These are phyloP conservation scores for Quadriops clusia DNA, from an alignment of 2,888 invertebrate genomes.

Conservation along the genomic window DNA sequence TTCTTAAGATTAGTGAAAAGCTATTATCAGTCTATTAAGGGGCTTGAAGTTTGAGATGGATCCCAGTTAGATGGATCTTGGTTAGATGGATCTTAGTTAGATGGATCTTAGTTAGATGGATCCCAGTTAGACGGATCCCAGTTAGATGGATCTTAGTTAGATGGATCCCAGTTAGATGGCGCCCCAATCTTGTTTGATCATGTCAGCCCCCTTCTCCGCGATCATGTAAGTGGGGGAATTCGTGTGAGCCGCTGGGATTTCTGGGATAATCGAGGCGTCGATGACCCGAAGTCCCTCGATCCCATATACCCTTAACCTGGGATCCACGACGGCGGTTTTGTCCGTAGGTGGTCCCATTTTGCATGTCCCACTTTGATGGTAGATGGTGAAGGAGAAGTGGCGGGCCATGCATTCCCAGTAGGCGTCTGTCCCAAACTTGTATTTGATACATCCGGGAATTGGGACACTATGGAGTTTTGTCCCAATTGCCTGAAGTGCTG, in stretches of 20 bases:
- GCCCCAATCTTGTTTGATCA: constrained; percentile 53
- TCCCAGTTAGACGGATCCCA: too few species aligned
- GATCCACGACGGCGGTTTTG: constrained; percentile 51
- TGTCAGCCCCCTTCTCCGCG: constrained; percentile 64
- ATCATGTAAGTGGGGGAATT: constrained; percentile 72
- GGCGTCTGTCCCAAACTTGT: constrained; percentile 48
- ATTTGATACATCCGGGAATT: constrained; percentile 47
- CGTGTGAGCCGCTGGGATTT: constrained; percentile 63
- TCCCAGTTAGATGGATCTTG: too few species aligned
- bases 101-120: too few species aligned
- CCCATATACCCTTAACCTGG: constrained; percentile 51
- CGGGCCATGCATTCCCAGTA: constrained; percentile 59
- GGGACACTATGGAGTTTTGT: constrained; percentile 47
- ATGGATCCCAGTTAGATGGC: too few species aligned
- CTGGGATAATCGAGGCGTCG: constrained; percentile 71
- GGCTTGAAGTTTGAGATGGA: too few species aligned
- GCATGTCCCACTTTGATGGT: constrained; percentile 55
- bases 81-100: too few species aligned
- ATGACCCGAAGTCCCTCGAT: constrained; percentile 57
- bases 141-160: too few species aligned
- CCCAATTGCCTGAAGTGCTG: constrained; percentile 46
- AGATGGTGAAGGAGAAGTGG: constrained; percentile 56
- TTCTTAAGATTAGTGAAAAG: too few species aligned
- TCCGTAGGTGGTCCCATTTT: constrained; percentile 51
- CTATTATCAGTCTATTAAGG: too few species aligned